These are phyloP conservation scores for Xanthorhoe designata DNA, from an alignment of 2,888 invertebrate species.

Conservation along the genomic window DNA sequence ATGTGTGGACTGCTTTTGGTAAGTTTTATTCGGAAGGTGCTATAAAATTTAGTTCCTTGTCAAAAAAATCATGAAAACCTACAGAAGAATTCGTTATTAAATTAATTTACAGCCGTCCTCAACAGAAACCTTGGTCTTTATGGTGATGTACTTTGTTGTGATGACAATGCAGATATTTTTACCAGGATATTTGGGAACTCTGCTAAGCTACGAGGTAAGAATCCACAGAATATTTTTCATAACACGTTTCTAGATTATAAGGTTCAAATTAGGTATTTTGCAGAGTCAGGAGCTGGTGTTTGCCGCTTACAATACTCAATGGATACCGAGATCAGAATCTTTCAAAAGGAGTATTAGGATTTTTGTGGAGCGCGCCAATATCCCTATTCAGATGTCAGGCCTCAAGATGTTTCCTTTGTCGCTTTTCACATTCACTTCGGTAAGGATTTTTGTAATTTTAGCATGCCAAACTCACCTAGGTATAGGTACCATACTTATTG, in stretches of 20 bases:
- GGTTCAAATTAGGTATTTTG: constrained; percentile 41
- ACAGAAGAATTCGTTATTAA: too few relatives aligned
- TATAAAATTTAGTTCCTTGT: not conserved
- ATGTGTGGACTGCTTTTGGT: constrained; percentile 65
- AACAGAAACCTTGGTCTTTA: constrained; percentile 52
- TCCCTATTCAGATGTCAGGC: constrained; percentile 59
- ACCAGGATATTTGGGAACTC: constrained; percentile 64
- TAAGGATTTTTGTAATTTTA: constrained; percentile 22
- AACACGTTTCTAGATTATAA: constrained; percentile 19
- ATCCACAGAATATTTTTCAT: not conserved
- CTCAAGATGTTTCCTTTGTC: constrained; percentile 66
- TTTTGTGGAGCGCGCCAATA: constrained; percentile 61
- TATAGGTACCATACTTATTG: not conserved
- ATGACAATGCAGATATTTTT: constrained; percentile 64
- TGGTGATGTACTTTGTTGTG: constrained; percentile 56
- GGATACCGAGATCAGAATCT: constrained; percentile 60
- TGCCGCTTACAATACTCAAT: constrained; percentile 67
- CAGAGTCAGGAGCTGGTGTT: constrained; percentile 62
- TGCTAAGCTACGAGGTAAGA: constrained; percentile 58
- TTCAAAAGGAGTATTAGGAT: constrained; percentile 63
- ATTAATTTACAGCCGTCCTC: constrained; percentile 55
- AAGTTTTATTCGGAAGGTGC: constrained; percentile 31
- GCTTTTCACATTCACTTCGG: constrained; percentile 64
- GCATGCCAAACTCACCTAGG: not conserved
- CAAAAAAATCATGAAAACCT: not conserved